Evolutionary conservation across 2,888 invertebrate genomes (phyloP).

Genomic region (Metopia argyrocephala): DNA sequence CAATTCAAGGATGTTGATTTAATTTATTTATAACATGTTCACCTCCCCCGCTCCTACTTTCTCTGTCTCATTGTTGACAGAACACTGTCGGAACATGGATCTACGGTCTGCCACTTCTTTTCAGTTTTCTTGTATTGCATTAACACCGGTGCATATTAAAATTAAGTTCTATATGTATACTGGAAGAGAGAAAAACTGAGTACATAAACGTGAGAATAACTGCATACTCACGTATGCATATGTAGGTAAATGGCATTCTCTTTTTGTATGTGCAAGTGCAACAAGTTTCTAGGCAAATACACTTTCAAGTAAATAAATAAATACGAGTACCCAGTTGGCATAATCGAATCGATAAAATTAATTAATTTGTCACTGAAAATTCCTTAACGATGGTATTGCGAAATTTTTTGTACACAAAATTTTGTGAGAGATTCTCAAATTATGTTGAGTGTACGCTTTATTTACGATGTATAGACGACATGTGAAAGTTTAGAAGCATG

Average conservation of each 20-base stretch:
- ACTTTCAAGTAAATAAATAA: slow-evolving; percentile 7
- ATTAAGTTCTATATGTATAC: not conserved
- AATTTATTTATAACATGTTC: slow-evolving; percentile 12
- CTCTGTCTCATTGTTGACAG: not conserved
- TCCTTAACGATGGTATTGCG: no score
- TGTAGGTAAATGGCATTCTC: not conserved
- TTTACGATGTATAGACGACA: no score
- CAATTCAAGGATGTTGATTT: slow-evolving; percentile 39
- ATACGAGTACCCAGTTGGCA: not conserved
- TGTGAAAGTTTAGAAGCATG: no score
- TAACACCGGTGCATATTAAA: slow-evolving; percentile 42
- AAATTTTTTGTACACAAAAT: no score
- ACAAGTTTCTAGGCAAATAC: slow-evolving; percentile 60
- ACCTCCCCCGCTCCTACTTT: not conserved
- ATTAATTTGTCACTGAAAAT: no score
- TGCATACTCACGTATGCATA: not conserved
- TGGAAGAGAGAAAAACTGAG: slow-evolving; percentile 2
- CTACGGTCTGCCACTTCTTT: not conserved
- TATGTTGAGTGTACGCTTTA: no score
- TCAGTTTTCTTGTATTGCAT: slow-evolving; percentile 7
- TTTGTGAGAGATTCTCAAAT: no score
- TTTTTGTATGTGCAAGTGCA: slow-evolving; percentile 44
- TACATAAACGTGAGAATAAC: not conserved
- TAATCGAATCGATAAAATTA: no score
- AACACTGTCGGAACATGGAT: not conserved